These are phyloP conservation scores for Mactromeris polynyma DNA, from an alignment of 2,888 invertebrate genomes.

Conservation along the genomic window DNA sequence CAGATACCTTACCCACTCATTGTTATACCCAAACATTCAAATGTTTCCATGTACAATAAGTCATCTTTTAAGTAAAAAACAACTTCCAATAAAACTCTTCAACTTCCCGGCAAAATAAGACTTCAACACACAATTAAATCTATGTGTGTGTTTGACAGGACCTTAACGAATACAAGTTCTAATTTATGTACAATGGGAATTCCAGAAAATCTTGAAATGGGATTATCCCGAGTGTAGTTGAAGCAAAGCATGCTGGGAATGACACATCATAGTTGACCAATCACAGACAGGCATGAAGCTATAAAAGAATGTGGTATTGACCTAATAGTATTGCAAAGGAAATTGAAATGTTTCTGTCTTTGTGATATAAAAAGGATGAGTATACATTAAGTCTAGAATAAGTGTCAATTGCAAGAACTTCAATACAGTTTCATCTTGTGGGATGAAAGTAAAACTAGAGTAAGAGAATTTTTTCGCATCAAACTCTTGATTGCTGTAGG, in stretches of 20 bases:
- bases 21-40: no score
- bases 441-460: no score
- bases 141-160: conserved; percentile 27
- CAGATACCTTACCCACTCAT: no score
- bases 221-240: conserved; percentile 39
- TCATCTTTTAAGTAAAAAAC: no score
- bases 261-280: conserved; percentile 23
- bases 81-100: background rate
- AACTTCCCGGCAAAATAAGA: background rate
- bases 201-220: background rate
- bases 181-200: background rate
- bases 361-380: background rate
- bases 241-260: conserved; percentile 27
- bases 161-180: background rate
- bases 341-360: background rate
- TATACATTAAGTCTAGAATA: conserved; percentile 1
- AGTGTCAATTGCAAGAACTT: background rate
- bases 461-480: no score
- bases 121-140: conserved; percentile 5
- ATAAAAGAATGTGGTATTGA: conserved; percentile 22
- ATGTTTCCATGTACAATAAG: no score
- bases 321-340: background rate
- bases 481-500: no score
- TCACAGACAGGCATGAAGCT: conserved; percentile 26
- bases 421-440: no score